Conservation (phyloP, 2,888 invertebrate genomes). For the Aspidiotus destructor region DNA sequence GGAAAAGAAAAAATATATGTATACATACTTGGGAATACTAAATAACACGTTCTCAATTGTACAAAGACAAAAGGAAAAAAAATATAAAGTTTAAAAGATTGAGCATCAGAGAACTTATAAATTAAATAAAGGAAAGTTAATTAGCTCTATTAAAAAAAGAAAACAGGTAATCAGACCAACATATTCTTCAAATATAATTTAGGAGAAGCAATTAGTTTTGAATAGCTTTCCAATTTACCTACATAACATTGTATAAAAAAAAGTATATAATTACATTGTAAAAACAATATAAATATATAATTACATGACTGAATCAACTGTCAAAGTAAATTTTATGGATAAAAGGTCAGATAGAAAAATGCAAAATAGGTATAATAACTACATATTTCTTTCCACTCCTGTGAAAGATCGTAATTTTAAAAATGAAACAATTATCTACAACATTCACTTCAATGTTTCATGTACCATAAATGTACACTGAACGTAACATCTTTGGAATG, state of each 20-base stretch:
- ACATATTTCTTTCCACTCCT: background rate
- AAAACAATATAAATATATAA: background rate
- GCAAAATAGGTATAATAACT: slow-evolving; percentile 5
- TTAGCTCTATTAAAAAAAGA: slow-evolving; percentile 17
- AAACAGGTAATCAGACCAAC: slow-evolving; percentile 1
- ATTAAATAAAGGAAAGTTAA: slow-evolving; percentile 20
- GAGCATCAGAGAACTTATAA: slow-evolving; percentile 20
- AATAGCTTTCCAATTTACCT: slow-evolving; percentile 9
- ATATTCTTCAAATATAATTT: background rate
- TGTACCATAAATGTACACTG: no score
- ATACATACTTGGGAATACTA: background rate
- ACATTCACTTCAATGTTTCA: no score
- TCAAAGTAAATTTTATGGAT: slow-evolving; percentile 2
- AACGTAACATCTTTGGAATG: no score
- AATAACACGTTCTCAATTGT: background rate
- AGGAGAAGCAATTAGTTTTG: background rate
- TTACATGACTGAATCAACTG: no score
- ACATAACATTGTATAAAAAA: background rate
- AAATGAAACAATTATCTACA: no score
- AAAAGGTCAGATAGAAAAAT: slow-evolving; percentile 13
- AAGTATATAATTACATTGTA: background rate
- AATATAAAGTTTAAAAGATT: slow-evolving; percentile 18
- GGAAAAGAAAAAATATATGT: background rate
- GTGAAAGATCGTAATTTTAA: no score
- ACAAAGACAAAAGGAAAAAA: slow-evolving; percentile 3